Conservation (phyloP, 2,113 vertebrate species). For the Agapornis roseicollis region DNA sequence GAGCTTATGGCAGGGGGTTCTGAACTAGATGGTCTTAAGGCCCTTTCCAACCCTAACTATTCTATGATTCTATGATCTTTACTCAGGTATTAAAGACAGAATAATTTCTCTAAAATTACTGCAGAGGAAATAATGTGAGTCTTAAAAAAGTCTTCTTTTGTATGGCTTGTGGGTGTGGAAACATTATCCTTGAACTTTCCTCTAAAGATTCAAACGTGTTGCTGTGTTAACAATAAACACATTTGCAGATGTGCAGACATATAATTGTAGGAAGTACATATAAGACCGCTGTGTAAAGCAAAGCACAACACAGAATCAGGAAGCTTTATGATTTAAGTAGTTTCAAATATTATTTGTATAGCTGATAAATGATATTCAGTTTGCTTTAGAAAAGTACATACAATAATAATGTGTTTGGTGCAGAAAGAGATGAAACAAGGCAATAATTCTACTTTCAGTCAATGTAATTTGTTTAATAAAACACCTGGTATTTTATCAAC, state of each 20-base stretch:
- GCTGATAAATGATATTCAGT: not conserved
- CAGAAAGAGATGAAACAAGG: not conserved
- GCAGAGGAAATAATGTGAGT: not conserved
- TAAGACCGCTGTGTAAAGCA: not conserved
- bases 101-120: not conserved
- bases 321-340: not conserved
- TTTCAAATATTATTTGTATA: not conserved
- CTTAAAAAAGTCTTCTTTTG: not conserved
- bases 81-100: not conserved
- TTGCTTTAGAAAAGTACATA: not conserved
- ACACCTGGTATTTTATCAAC: not conserved
- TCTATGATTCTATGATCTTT: too few relatives aligned
- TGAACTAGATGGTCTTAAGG: too few relatives aligned
- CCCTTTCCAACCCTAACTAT: too few relatives aligned
- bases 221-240: not conserved
- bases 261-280: not conserved
- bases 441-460: not conserved
- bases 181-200: not conserved
- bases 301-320: not conserved
- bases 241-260: not conserved
- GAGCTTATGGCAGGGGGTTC: too few relatives aligned
- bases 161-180: not conserved
- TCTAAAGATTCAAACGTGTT: not conserved
- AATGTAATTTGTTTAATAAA: not conserved
- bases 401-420: not conserved